Conservation (phyloP, 1,140 invertebrate genomes). For the silkworm (Bombyx mori) region DNA sequence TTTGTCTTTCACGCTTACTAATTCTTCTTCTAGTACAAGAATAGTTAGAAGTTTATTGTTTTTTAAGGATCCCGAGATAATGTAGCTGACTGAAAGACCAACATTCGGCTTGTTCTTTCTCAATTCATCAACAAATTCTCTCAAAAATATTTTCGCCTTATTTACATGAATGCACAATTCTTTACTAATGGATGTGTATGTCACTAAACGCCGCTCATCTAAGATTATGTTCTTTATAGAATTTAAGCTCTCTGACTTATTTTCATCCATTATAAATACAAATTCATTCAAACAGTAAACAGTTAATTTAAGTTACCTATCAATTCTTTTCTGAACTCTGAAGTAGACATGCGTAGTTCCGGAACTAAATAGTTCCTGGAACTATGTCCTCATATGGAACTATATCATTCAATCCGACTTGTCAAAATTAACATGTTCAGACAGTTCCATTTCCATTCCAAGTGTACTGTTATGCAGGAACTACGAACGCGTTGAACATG, state of each 20-base stretch:
- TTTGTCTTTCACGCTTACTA: conserved; percentile 22
- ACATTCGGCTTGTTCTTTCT: conserved; percentile 26
- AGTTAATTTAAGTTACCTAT: too few relatives aligned
- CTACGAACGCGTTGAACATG: too few relatives aligned
- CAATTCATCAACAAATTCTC: conserved; percentile 26
- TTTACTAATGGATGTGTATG: conserved; percentile 53
- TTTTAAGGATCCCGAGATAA: conserved; percentile 41
- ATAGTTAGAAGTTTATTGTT: conserved; percentile 32
- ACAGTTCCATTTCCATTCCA: too few relatives aligned
- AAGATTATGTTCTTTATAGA: conserved; percentile 48
- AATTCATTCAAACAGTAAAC: too few relatives aligned
- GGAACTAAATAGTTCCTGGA: too few relatives aligned
- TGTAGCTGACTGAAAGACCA: conserved; percentile 35
- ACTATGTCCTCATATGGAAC: too few relatives aligned
- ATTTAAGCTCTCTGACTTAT: conserved; percentile 24
- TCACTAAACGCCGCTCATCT: conserved; percentile 52
- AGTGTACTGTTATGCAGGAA: too few relatives aligned
- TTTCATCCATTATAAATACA: conserved; percentile 17
- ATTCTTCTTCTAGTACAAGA: conserved; percentile 40
- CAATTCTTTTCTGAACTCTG: too few relatives aligned
- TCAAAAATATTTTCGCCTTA: conserved; percentile 45
- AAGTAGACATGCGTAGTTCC: too few relatives aligned
- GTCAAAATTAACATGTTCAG: too few relatives aligned
- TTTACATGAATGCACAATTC: conserved; percentile 58
- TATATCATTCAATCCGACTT: too few relatives aligned